Evolutionary conservation across 2,888 invertebrate genomes (phyloP), one percentile per base, ranked within the genome.

Genomic region (Glyphotaelius pellucidus): DNA sequence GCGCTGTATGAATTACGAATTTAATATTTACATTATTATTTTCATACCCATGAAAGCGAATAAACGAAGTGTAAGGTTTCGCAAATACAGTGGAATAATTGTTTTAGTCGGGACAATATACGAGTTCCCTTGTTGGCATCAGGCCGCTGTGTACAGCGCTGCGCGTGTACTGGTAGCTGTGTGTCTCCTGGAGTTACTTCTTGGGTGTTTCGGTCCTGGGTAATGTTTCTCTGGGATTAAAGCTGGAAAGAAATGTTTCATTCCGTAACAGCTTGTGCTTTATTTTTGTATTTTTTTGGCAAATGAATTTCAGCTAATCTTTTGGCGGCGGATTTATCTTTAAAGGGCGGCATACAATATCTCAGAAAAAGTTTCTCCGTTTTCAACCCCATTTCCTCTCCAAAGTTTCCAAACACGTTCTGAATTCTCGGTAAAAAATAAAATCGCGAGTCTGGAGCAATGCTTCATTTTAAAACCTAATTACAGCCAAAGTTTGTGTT

Each of bases 381-480:
- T 89, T 89, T 89, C 89, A 42, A 89, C 80, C 80, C 80, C 89
- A 79, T 88, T 88, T 88, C 88, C 52, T 32, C 32, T 38, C 80
- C 15, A 89, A 88, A 89, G n/a, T 89, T 89, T 89, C 42, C 12
- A 35, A 89, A 89, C 89, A 38, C 89, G 80, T 80, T 80, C 42
- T n/a, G 38, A 38, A 89, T 89, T 89, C 89, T 80, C 80, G 80
- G 80, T 12, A 89, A 89, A 88, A 89, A 80, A 42, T 89, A 38
- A 89, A 80, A 42, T 80, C 80, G 89, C 89, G 15, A 42, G 80
- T 80, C 89, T 42, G n/a, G 89, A 85, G 79, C 83, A n/a, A 79
- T 90, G 83, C 90, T 90, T 90, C 90, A 90, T 90, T 90, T 90
- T 90, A 90, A 90, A 90, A 90, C 90, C 90, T 90, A 90, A 90